Evolutionary conservation across 2,113 vertebrate species (phyloP).

Genomic region (Anhinga anhinga): DNA sequence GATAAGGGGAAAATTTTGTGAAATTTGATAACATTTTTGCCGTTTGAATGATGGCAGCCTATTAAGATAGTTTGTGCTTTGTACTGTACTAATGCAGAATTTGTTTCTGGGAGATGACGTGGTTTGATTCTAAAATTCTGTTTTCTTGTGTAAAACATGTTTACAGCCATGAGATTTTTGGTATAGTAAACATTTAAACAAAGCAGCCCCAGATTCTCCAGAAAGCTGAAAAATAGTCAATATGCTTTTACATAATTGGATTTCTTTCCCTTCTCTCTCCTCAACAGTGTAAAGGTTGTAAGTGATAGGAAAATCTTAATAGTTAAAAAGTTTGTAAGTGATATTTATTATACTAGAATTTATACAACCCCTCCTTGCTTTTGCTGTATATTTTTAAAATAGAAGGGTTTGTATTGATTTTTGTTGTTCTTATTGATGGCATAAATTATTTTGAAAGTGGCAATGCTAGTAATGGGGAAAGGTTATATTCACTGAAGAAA

Average conservation of each 20-base stretch:
- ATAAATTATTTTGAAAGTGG: not conserved
- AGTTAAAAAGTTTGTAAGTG: not conserved
- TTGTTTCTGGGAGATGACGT: not conserved
- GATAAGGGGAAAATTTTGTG: not conserved
- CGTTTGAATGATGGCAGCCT: not conserved
- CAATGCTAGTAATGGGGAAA: not conserved
- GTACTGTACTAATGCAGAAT: not conserved
- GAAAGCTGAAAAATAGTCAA: not conserved
- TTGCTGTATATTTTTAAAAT: not conserved
- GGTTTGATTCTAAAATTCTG: not conserved
- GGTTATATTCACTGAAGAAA: not conserved
- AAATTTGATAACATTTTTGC: not conserved
- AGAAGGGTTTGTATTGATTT: not conserved
- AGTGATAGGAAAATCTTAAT: not conserved
- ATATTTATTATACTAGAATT: not conserved
- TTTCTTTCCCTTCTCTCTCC: not conserved
- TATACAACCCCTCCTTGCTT: not conserved
- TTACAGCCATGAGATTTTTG: not conserved
- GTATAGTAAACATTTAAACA: not conserved
- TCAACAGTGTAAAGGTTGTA: not conserved
- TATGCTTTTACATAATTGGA: not conserved
- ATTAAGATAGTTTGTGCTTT: not conserved
- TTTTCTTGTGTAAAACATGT: not conserved
- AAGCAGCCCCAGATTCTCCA: not conserved
- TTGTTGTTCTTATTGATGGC: not conserved